Conservation (phyloP, 2,113 vertebrate genomes). For the Alligator sinensis region DNA sequence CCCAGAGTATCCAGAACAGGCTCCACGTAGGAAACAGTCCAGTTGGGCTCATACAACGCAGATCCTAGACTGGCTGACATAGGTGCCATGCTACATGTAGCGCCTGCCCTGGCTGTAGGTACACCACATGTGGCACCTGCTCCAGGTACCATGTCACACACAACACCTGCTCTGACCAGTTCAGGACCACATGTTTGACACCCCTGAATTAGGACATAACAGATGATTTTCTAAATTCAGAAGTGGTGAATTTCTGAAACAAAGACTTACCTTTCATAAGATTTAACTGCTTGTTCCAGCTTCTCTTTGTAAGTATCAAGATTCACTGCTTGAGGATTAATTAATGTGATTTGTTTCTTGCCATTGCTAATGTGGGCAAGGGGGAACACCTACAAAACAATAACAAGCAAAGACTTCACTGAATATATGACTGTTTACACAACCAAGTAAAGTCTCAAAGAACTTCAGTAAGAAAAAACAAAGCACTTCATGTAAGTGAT, state of each 20-base stretch:
- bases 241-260: background rate
- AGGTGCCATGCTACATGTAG: too few relatives aligned
- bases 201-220: too few relatives aligned
- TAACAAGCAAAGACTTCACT: background rate
- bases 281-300: slow-evolving; percentile 78
- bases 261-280: slow-evolving; percentile 82
- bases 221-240: background rate
- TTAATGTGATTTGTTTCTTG: slow-evolving; percentile 72
- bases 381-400: slow-evolving; percentile 72
- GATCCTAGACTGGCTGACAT: too few relatives aligned
- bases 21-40: too few relatives aligned
- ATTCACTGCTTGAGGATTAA: slow-evolving; percentile 84
- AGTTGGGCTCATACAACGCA: too few relatives aligned
- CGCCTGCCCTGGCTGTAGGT: too few relatives aligned
- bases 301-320: slow-evolving; percentile 81
- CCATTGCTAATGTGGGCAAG: slow-evolving; percentile 69
- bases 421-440: background rate
- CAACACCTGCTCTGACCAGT: too few relatives aligned
- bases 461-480: background rate
- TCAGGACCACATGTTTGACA: too few relatives aligned
- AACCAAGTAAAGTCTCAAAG: background rate
- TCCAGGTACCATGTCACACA: too few relatives aligned
- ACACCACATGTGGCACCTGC: too few relatives aligned
- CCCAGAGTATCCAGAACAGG: too few relatives aligned
- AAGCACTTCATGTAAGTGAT: background rate